phyloP scores from a whole-genome alignment of 2,888 invertebrate species.

The Atherix ibis region DNA sequence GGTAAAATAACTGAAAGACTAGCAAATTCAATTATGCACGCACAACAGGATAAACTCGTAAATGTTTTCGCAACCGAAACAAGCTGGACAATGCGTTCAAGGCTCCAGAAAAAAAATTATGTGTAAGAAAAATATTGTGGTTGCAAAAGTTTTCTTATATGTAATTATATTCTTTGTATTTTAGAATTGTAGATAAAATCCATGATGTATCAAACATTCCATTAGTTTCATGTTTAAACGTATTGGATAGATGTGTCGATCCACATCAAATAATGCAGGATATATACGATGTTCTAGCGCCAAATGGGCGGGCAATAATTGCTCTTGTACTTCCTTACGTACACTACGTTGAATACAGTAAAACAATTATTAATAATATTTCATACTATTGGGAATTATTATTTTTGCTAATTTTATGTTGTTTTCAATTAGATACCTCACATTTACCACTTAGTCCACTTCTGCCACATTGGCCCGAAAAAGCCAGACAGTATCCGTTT shows the following conservation, averaged over 20 bases:
- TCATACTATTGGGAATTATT: not conserved
- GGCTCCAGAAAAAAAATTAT: constrained; percentile 60
- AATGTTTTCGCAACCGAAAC: constrained; percentile 80
- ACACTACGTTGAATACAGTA: constrained; percentile 84
- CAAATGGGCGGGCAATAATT: constrained; percentile 62
- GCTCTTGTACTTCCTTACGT: constrained; percentile 87
- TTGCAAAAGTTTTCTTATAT: too few species aligned
- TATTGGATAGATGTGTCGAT: constrained; percentile 82
- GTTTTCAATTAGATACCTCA: constrained; percentile 46
- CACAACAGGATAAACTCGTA: constrained; percentile 51
- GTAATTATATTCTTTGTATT: constrained; percentile 12
- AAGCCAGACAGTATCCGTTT: constrained; percentile 45
- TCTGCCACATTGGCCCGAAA: constrained; percentile 41
- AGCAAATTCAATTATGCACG: constrained; percentile 48
- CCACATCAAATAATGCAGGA: constrained; percentile 64
- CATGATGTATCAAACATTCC: constrained; percentile 24
- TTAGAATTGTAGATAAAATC: constrained; percentile 26
- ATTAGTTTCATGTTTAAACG: constrained; percentile 58
- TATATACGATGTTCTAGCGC: constrained; percentile 53
- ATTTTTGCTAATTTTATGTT: too few species aligned
- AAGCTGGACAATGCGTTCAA: constrained; percentile 72
- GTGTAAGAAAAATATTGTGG: too few species aligned
- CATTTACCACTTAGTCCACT: constrained; percentile 37
- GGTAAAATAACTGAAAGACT: constrained; percentile 80
- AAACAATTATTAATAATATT: constrained; percentile 12